phyloP scores from a whole-genome alignment of 2,113 vertebrate genomes.

The Malurus alboscapulatus region DNA sequence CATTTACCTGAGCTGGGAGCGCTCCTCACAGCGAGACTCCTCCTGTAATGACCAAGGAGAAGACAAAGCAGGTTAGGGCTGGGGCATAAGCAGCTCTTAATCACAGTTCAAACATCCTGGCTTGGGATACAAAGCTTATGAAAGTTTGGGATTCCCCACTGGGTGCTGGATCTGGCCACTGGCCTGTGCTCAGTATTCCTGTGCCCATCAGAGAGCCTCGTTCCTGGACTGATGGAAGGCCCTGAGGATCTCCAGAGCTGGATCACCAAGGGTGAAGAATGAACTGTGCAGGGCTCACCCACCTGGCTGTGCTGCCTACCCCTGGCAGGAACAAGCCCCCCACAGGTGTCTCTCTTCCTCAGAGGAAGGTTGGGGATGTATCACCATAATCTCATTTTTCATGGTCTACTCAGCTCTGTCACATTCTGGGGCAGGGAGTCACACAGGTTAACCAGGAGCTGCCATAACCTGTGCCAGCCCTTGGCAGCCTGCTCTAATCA shows the following conservation, averaged over 20 bases:
- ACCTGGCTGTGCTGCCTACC: accelerated
- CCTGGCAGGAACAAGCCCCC: background rate
- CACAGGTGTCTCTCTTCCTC: background rate
- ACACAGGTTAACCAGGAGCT: background rate
- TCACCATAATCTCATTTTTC: background rate
- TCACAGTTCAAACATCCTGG: background rate
- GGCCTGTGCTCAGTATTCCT: background rate
- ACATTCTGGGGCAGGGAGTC: background rate
- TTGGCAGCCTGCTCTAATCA: background rate
- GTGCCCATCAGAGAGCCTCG: background rate
- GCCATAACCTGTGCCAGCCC: background rate
- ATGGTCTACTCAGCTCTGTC: background rate
- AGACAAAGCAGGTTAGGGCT: background rate
- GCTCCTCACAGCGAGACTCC: background rate
- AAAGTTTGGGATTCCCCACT: background rate
- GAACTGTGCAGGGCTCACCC: background rate
- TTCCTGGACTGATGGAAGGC: background rate
- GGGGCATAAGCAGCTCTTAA: accelerated
- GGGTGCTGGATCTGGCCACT: background rate
- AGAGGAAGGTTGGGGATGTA: background rate
- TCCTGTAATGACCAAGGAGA: conserved; percentile 26
- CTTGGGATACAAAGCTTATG: background rate
- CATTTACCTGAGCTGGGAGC: conserved; percentile 40
- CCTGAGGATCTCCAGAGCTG: background rate
- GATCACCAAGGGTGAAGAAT: background rate